Base-by-base conservation (phyloP, 2,797 vertebrate species). In the Paedocypris micromegethes region DNA sequence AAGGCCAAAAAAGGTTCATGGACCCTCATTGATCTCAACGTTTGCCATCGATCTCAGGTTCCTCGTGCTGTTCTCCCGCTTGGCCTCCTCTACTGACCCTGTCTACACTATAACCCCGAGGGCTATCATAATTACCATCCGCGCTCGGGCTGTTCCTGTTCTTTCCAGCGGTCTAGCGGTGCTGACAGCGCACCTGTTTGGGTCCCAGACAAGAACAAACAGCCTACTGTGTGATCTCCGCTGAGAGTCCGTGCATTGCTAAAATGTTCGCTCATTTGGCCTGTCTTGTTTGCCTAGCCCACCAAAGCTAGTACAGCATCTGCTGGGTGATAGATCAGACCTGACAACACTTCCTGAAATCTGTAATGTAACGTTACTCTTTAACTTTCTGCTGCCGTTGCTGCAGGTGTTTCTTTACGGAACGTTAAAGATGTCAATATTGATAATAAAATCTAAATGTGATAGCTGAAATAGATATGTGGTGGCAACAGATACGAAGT, bases 211-310 rank as follows among this genome's bases (percentile, higher is more conserved):
- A 75, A 76, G 83, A 89, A 89, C 88, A 91, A 86, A 86, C 84
- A 39, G 72, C 81, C 78, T 73, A 78, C 83, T 88, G 81, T 89
- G 85, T 86, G 84, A 82, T 77, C 80, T 75, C n/a, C 58, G 6
- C 66, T 83, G 86, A 87, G 88, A 89, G 85, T 88, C 85, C 87
- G 88, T 86, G 79, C 88, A 88, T 90, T 85, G 83, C 86, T 87
- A 63, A 76, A 86, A 88, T 89, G 84, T 86, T 78, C 87, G 75
- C 74, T 85, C 49, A 70, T 66, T 53, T 58, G 52, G 50, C 58
- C 61, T 78, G 42, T 8, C 65, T 23, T 23, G 23, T 23, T 23
- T 69, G 75, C 80, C 72, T 70, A 64, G 66, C 72, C 69, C 54
- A 60, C 4, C 63, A 58, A 58, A 49, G 65, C 53, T 45, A 37